phyloP scores from a whole-genome alignment of 2,888 invertebrate genomes.

The Watsonalla binaria region DNA sequence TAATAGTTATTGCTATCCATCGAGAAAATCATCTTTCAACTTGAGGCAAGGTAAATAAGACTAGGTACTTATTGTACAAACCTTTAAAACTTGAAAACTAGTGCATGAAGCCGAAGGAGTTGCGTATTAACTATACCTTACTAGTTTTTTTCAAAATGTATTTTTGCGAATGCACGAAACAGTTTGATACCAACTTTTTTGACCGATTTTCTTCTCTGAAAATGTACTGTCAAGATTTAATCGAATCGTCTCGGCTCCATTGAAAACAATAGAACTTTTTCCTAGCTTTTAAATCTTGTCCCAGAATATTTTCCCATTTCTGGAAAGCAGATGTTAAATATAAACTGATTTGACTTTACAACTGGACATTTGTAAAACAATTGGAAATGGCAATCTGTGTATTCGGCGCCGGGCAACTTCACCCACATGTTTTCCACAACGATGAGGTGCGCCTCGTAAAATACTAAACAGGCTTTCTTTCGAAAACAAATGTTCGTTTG shows the following conservation, averaged over 20 bases:
- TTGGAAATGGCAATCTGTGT: slow-evolving; percentile 26
- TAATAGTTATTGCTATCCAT: too few species aligned
- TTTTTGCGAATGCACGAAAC: too few species aligned
- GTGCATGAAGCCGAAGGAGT: too few species aligned
- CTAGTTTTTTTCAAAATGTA: too few species aligned
- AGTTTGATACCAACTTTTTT: too few species aligned
- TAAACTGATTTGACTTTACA: slow-evolving; percentile 36
- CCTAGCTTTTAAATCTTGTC: neutral
- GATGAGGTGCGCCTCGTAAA: slow-evolving; percentile 34
- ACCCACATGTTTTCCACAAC: slow-evolving; percentile 21
- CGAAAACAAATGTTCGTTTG: slow-evolving; percentile 44
- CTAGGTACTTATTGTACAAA: too few species aligned
- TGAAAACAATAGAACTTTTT: neutral
- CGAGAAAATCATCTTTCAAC: too few species aligned
- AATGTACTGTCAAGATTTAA: too few species aligned
- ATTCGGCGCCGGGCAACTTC: slow-evolving; percentile 16
- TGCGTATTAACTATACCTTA: too few species aligned
- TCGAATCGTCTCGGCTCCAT: neutral
- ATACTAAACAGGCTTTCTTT: slow-evolving; percentile 47
- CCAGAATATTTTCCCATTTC: slow-evolving; percentile 14
- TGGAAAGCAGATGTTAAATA: slow-evolving; percentile 33
- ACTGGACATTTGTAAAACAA: slow-evolving; percentile 38
- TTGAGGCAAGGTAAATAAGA: too few species aligned
- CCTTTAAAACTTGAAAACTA: too few species aligned
- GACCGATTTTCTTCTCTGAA: too few species aligned